Conservation (phyloP, 2,888 invertebrate genomes). For the Pyrgus malvae region DNA sequence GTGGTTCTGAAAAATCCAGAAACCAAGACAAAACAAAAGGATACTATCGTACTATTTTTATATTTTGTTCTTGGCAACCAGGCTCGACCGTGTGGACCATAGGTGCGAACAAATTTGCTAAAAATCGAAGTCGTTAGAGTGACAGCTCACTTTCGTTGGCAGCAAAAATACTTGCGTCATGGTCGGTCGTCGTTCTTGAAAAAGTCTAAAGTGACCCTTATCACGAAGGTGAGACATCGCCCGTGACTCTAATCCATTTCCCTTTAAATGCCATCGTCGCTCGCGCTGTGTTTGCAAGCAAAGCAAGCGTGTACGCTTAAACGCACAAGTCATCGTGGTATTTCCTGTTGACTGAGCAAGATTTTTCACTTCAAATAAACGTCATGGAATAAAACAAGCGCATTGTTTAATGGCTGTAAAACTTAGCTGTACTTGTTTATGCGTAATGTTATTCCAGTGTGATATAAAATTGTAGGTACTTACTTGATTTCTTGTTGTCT, state of each 20-base stretch:
- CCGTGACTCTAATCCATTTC: conserved; percentile 23
- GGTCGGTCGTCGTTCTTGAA: conserved; percentile 66
- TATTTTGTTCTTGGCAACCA: conserved; percentile 24
- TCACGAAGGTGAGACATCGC: conserved; percentile 24
- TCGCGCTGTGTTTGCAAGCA: conserved; percentile 1
- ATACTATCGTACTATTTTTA: conserved; percentile 9
- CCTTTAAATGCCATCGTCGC: conserved; percentile 5
- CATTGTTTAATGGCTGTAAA: not conserved
- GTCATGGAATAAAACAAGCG: not conserved
- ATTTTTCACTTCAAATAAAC: not conserved
- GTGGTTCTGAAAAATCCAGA: conserved; percentile 1
- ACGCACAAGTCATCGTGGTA: conserved; percentile 5
- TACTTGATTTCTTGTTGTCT: too few species aligned
- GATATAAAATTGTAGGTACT: too few species aligned
- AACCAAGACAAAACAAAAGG: not conserved
- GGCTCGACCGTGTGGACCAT: conserved; percentile 20
- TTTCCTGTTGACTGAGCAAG: conserved; percentile 15
- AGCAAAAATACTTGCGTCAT: conserved; percentile 47
- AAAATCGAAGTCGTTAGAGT: conserved; percentile 18
- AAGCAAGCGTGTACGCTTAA: not conserved
- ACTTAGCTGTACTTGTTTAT: too few species aligned
- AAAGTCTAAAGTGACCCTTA: conserved; percentile 44
- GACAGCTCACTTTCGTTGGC: conserved; percentile 24
- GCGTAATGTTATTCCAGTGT: too few species aligned
- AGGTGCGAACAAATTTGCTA: conserved; percentile 34